These are phyloP conservation scores for Colossoma macropomum DNA, from an alignment of 2,113 vertebrate genomes.

Conservation along the genomic window DNA sequence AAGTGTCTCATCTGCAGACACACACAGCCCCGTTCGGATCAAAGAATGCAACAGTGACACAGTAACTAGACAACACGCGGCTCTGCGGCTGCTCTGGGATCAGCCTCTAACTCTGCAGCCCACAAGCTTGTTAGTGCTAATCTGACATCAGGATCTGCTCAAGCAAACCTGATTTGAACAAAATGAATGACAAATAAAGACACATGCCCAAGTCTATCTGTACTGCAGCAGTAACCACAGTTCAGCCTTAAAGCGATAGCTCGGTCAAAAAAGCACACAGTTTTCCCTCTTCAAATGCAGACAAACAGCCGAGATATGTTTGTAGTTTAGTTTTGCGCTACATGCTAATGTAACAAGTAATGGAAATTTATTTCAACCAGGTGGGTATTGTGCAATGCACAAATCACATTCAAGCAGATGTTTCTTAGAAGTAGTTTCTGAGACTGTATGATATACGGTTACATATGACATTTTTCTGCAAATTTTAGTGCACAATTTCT, in stretches of 20 bases:
- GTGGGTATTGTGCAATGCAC: too few species aligned
- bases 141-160: conserved; percentile 21
- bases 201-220: neutral
- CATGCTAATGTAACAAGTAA: neutral
- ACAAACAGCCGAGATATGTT: neutral
- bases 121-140: neutral
- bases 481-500: too few species aligned
- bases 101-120: conserved; percentile 5
- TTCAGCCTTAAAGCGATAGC: neutral
- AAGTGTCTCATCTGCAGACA: conserved; percentile 16
- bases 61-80: conserved; percentile 23
- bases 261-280: neutral
- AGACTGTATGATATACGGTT: too few species aligned
- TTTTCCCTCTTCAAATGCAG: neutral
- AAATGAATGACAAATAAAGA: neutral
- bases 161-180: neutral
- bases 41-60: neutral
- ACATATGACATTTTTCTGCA: too few species aligned
- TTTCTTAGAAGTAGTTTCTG: too few species aligned
- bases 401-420: too few species aligned
- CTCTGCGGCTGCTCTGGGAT: conserved; percentile 8
- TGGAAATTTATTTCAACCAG: too few species aligned
- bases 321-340: too few species aligned
- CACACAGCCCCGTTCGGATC: conserved; percentile 21
- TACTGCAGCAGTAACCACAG: neutral